Base-by-base conservation (phyloP, 2,113 vertebrate genomes). In the Aramus guarauna region DNA sequence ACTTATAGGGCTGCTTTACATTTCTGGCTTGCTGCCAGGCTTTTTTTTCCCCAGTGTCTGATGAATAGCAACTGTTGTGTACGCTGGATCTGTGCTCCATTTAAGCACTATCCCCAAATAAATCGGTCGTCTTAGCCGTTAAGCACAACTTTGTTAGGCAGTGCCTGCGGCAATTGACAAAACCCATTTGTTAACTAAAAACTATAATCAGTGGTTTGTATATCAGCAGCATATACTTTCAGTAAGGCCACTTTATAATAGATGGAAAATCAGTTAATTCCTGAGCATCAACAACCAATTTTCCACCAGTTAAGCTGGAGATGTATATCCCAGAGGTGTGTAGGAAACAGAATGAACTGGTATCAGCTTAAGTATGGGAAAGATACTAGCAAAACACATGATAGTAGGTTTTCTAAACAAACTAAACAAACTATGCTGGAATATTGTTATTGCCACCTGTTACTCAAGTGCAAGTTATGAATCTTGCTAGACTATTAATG, bases 61-160 rank as follows among this genome's bases (percentile, higher is more conserved):
- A 98, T 98, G 98, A 98, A 98, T 98, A 97, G 97, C 92, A 97
- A 97, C 92, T 97, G 93, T 96, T 98, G 83, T 98, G 92, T 96
- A 30, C 2, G 20, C 88, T 43, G 81, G 95, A 91, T 96, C 96
- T 95, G 97, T 68, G 77, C 97, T 97, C 88, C 93, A n/a, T 95
- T 97, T 97, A 90, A 97, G 97, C 95, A 96, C 95, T 96, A 98
- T 95, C 96, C 97, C 96, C 87, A 88, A 97, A 91, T 95, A 98
- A 95, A 96, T 96, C 26, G 62, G 97, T 96, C 97, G 78, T 97
- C 96, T 16, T 48, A 92, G 96, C 93, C n/a, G 32, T 98, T 98
- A 97, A 98, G 96, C 97, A 96, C 96, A 97, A 96, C 92, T 97
- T 98, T 93, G 94, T 93, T 92, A 95, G 96, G 85, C 85, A 91